Conservation (phyloP, 2,888 invertebrate genomes). For the Helicoverpa assulta region DNA sequence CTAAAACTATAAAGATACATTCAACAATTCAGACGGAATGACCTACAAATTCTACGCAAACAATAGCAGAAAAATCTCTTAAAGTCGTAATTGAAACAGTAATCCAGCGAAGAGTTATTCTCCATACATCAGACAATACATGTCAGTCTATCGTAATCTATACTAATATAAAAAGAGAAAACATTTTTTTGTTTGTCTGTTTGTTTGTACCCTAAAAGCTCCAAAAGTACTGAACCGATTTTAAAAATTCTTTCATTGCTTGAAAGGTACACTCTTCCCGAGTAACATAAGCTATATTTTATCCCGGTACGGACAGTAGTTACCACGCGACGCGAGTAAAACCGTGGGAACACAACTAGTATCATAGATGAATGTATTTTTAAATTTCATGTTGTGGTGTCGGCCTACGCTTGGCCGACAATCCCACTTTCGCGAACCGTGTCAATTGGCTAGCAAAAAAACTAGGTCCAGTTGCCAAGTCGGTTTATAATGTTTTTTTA, state of each 20-base stretch:
- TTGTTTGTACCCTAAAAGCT: too few relatives aligned
- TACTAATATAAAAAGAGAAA: too few relatives aligned
- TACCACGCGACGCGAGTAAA: too few relatives aligned
- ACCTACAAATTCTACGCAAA: slow-evolving; percentile 21
- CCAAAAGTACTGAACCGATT: too few relatives aligned
- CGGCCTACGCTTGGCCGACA: slow-evolving; percentile 80
- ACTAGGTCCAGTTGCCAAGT: slow-evolving; percentile 80
- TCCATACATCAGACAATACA: slow-evolving; percentile 28
- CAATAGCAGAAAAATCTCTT: slow-evolving; percentile 5
- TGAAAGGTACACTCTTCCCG: too few relatives aligned
- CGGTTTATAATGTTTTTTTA: slow-evolving; percentile 63
- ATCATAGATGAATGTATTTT: slow-evolving; percentile 58
- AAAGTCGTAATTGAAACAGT: slow-evolving; percentile 10
- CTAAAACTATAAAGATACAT: slow-evolving; percentile 10
- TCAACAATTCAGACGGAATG: slow-evolving; percentile 14
- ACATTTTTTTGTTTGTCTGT: too few relatives aligned
- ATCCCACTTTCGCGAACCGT: slow-evolving; percentile 79
- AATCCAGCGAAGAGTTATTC: slow-evolving; percentile 10
- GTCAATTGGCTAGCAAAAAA: slow-evolving; percentile 86
- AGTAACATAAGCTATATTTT: too few relatives aligned
- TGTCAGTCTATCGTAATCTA: slow-evolving; percentile 42
- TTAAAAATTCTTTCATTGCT: too few relatives aligned
- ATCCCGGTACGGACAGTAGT: too few relatives aligned
- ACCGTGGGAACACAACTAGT: neutral
- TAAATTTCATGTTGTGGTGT: slow-evolving; percentile 73